Conservation (phyloP, 1,140 invertebrate genomes). For the Eumaeus atala region DNA sequence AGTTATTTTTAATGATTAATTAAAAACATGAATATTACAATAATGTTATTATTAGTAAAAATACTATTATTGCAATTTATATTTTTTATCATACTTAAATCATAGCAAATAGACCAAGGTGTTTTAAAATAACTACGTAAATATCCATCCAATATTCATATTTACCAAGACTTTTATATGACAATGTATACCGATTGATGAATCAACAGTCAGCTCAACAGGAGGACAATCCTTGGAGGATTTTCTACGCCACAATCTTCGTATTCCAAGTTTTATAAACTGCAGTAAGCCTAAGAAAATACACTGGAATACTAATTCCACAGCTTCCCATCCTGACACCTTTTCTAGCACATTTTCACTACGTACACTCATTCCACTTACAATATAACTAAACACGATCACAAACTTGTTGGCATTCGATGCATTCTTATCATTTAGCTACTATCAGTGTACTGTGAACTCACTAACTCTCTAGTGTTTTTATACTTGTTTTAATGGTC, state of each 20-base stretch:
- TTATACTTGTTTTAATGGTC: too few relatives aligned
- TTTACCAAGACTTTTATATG: constrained; percentile 63
- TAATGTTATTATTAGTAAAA: too few relatives aligned
- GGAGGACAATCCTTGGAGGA: constrained; percentile 32
- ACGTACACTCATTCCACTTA: constrained; percentile 39
- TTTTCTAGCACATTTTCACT: constrained; percentile 43
- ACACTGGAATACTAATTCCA: constrained; percentile 48
- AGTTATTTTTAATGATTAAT: too few relatives aligned
- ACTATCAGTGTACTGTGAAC: constrained; percentile 15
- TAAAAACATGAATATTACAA: too few relatives aligned
- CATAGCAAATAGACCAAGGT: too few relatives aligned
- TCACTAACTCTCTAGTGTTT: background rate
- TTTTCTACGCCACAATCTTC: constrained; percentile 59
- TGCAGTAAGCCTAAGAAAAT: constrained; percentile 55
- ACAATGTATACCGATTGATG: constrained; percentile 57
- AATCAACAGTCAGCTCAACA: constrained; percentile 54
- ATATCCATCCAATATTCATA: constrained; percentile 3
- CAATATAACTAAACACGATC: background rate
- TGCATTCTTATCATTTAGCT: constrained; percentile 25
- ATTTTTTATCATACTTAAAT: too few relatives aligned
- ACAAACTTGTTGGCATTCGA: constrained; percentile 7
- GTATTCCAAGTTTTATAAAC: constrained; percentile 42
- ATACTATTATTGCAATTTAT: too few relatives aligned
- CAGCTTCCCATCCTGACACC: constrained; percentile 52
- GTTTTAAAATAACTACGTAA: background rate